phyloP scores from a whole-genome alignment of 2,113 vertebrate species.

The Otis tarda region DNA sequence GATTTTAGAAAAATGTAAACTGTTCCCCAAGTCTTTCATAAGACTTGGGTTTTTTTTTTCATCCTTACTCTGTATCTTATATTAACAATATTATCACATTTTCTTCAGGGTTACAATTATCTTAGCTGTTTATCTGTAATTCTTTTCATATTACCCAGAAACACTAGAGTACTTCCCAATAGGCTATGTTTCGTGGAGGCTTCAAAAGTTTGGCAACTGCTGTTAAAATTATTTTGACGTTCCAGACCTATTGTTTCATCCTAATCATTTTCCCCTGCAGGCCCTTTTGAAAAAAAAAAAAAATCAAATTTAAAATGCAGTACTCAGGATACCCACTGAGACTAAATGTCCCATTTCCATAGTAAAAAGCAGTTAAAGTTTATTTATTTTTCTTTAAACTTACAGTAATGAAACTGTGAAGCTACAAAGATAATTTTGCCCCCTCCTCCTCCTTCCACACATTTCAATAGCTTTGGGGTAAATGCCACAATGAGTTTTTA shows the following conservation, averaged over 20 bases:
- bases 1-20: not conserved
- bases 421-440: constrained; percentile 5
- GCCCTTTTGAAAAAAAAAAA: not conserved
- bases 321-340: constrained; percentile 39
- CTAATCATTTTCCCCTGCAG: not conserved
- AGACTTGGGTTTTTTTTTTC: not conserved
- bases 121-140: not conserved
- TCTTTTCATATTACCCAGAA: constrained; percentile 9
- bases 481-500: constrained; percentile 16
- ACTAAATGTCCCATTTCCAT: constrained; percentile 50
- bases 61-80: not conserved
- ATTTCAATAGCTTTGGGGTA: constrained; percentile 25
- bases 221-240: constrained; percentile 36
- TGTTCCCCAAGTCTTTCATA: not conserved
- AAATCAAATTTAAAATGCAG: not conserved
- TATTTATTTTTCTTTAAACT: constrained; percentile 57
- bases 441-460: not conserved
- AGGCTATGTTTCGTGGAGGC: not conserved
- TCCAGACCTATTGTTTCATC: constrained; percentile 46
- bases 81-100: not conserved
- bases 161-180: not conserved
- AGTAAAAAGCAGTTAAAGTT: constrained; percentile 42
- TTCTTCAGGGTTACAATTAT: not conserved
- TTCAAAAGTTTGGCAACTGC: constrained; percentile 25
- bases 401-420: constrained; percentile 18